Evolutionary conservation across 2,113 vertebrate genomes (phyloP).

Genomic region (Corydoras sp.): DNA sequence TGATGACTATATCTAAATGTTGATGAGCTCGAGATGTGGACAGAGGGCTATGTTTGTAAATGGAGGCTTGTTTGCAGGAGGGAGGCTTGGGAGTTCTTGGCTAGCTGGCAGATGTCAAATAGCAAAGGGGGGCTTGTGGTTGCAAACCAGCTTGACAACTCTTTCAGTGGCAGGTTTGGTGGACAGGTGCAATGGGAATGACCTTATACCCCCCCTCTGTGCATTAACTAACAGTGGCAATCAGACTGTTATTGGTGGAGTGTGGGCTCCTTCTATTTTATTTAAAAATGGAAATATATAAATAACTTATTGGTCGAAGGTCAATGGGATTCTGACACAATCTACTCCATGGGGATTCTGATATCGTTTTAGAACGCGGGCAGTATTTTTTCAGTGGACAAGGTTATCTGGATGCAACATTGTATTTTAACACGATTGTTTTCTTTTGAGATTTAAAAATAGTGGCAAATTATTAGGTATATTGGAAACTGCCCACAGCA

Average conservation of each 20-base stretch:
- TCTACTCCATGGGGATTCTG: conserved; percentile 5
- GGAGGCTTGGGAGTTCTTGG: conserved; percentile 39
- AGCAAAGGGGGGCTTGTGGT: conserved; percentile 62
- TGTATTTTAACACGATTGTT: no score
- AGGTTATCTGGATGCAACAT: conserved; percentile 4
- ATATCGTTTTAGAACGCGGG: conserved; percentile 15
- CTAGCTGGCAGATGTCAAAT: conserved; percentile 90
- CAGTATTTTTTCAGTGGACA: conserved; percentile 17
- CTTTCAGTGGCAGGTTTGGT: conserved; percentile 58
- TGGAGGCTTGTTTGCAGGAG: conserved; percentile 41
- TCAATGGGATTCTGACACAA: conserved; percentile 25
- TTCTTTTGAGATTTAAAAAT: no score
- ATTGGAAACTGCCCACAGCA: no score
- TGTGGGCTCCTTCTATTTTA: conserved; percentile 13
- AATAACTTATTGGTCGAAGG: conserved; percentile 35
- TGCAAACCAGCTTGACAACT: conserved; percentile 60
- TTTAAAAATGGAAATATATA: conserved; percentile 38
- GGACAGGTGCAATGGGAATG: conserved; percentile 32
- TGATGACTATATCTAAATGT: conserved; percentile 98
- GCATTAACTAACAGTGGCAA: conserved; percentile 64
- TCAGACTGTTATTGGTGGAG: conserved; percentile 28
- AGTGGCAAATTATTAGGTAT: no score
- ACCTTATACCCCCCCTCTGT: conserved; percentile 58
- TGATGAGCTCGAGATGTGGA: conserved; percentile 88
- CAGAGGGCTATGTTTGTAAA: conserved; percentile 38